Evolutionary conservation across 1,140 invertebrate genomes (phyloP).

Genomic region (Pantala flavescens): DNA sequence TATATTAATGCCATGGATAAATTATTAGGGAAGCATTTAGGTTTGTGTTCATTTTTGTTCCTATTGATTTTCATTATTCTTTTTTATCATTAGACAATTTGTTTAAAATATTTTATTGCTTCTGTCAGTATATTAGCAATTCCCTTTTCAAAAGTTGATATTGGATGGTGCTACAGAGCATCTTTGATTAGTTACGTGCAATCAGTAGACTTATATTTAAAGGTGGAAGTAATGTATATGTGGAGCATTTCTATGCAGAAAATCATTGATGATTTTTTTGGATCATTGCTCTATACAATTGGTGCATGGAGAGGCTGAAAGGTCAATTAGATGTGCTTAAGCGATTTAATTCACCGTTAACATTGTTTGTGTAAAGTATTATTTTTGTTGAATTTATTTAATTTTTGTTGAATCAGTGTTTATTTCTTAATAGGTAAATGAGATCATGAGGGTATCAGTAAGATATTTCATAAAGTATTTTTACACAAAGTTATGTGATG

Average conservation of each 20-base stretch:
- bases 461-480: constrained; percentile 9
- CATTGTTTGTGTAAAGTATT: constrained; percentile 5
- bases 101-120: background rate
- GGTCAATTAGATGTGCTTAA: background rate
- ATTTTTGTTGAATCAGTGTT: constrained; percentile 3
- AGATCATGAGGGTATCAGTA: background rate
- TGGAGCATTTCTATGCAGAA: no score
- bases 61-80: background rate
- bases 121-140: background rate
- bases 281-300: background rate
- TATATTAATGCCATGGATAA: no score
- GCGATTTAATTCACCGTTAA: background rate
- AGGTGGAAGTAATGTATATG: background rate
- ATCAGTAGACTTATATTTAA: background rate
- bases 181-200: background rate
- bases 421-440: background rate
- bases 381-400: constrained; percentile 11
- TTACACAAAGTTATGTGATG: constrained; percentile 6
- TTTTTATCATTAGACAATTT: background rate
- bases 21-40: constrained; percentile 2
- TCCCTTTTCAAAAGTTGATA: background rate
- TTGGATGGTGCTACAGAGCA: no score
- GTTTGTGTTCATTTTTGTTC: constrained; percentile 7
- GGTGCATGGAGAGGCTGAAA: background rate
- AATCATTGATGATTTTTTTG: background rate